Base-by-base conservation (phyloP, 1,140 invertebrate genomes). In the Drosophila lacteicornis region DNA sequence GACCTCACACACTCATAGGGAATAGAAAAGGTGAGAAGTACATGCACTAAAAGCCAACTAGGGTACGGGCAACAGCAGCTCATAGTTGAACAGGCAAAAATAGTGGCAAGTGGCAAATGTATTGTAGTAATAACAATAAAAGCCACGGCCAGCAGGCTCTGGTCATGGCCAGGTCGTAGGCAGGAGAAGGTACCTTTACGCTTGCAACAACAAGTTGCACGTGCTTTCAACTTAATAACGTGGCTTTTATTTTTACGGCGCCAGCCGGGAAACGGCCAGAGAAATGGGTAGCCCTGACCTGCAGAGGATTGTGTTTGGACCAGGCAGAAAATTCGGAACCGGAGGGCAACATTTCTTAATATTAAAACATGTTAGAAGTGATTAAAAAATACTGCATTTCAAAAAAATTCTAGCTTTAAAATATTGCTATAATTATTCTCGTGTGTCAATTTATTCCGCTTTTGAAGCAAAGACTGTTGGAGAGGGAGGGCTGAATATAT, bases 161-260 rank as follows among this genome's bases (percentile, higher is more conserved):
- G 55, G 53, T 27, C 27, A 6, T 15, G 50, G 62, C 30, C 51
- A 22, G 36, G 73, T 36, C 57, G 27, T 19, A 38, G 49, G 19
- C 15, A 40, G 50, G 22, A 60, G 51, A 62, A 56, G 62, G 43
- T 33, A 59, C 65, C 38, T 60, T 17, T n/a, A 33, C 25, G 57
- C 49, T 46, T 59, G 38, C 80, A 88, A 90, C 82, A 80, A 91
- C 87, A 91, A 88, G 82, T 91, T 86, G 86, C 86, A 91, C 86
- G 86, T 91, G 86, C 86, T 91, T 91, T 91, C 80, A 86, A 86
- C 86, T 78, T 86, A 91, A 91, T 91, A 91, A 91, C 86, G 79
- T 91, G 86, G 86, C 86, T 91, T 91, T 91, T 91, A 91, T 86
- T 91, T 91, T 91, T 91, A 91, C 86, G 77, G 76, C 59, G 61